phyloP scores from a whole-genome alignment of 2,113 vertebrate genomes.

The Phaethornis superciliosus region DNA sequence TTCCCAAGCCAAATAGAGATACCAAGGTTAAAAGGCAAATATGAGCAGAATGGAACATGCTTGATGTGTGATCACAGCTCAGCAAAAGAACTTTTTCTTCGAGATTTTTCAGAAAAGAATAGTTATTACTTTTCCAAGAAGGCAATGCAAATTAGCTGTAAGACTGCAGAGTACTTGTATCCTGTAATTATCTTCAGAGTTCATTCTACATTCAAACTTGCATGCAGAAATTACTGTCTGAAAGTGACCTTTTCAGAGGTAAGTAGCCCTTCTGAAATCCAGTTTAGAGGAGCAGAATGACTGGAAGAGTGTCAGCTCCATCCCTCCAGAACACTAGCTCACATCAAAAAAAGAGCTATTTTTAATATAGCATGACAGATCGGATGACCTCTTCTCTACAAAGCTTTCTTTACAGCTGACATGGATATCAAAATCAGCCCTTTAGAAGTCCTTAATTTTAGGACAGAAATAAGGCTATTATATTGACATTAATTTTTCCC shows the following conservation, averaged over 20 bases:
- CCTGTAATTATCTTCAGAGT: neutral
- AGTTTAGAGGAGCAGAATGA: neutral
- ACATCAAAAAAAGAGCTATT: neutral
- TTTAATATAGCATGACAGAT: neutral
- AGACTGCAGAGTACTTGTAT: neutral
- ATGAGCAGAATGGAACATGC: neutral
- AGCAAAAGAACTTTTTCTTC: neutral
- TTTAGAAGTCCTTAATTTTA: neutral
- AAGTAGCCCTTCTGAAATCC: neutral
- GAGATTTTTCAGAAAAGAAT: neutral
- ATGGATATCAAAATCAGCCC: neutral
- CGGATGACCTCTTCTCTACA: neutral
- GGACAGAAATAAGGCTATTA: neutral
- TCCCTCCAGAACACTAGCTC: neutral
- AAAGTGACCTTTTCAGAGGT: neutral
- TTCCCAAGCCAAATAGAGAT: neutral
- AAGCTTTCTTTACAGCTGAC: neutral
- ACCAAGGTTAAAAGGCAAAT: conserved; percentile 4
- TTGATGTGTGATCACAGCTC: neutral
- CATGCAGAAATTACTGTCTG: neutral
- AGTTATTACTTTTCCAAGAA: neutral
- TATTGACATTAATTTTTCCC: neutral
- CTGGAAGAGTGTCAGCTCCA: neutral
- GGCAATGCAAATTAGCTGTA: neutral
- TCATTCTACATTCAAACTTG: neutral